phyloP scores from a whole-genome alignment of 2,797 vertebrate species.

The Falco biarmicus region DNA sequence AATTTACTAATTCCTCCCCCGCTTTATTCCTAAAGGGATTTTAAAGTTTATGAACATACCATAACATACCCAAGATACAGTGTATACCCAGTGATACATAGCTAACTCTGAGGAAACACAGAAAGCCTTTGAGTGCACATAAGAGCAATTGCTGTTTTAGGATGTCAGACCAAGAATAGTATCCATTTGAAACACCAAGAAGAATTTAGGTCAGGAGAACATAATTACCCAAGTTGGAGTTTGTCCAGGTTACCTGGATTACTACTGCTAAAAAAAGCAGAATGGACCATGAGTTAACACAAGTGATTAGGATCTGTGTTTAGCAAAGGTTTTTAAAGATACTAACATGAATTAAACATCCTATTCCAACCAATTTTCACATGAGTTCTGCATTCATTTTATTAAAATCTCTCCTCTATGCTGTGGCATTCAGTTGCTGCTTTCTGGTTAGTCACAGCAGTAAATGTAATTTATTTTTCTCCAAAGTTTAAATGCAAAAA shows the following conservation, averaged over 20 bases:
- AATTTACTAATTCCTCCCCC: not conserved
- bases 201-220: slow-evolving; percentile 56
- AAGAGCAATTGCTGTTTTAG: not conserved
- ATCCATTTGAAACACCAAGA: not conserved
- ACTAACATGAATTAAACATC: not conserved
- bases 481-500: not conserved
- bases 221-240: slow-evolving; percentile 51
- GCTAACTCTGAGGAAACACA: not conserved
- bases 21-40: not conserved
- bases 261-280: slow-evolving; percentile 56
- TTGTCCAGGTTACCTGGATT: slow-evolving; percentile 68
- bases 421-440: not conserved
- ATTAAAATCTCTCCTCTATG: not conserved
- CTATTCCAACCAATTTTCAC: not conserved
- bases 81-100: not conserved
- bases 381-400: not conserved
- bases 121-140: not conserved
- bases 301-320: slow-evolving; percentile 2
- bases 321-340: slow-evolving; percentile 19
- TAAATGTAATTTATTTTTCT: not conserved
- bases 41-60: not conserved
- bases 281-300: not conserved
- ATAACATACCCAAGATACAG: accelerated
- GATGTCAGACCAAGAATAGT: not conserved
- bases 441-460: not conserved